Conservation (phyloP, 2,113 vertebrate genomes). For the Isichthys henryi region DNA sequence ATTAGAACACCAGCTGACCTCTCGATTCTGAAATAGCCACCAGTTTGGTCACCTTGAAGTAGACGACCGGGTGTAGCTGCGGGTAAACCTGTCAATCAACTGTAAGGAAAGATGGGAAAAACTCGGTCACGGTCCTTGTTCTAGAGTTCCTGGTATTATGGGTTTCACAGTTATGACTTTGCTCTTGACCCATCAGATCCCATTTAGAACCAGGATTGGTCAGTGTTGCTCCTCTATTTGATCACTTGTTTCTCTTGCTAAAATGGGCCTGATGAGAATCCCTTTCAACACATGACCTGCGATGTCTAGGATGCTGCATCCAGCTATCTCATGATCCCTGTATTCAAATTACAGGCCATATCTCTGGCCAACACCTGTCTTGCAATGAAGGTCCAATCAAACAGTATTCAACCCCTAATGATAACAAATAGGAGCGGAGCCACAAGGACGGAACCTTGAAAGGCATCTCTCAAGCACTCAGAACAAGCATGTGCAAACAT, state of each 20-base stretch:
- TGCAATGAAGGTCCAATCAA: not conserved
- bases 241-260: not conserved
- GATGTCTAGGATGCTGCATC: not conserved
- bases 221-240: not conserved
- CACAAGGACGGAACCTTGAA: not conserved
- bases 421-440: not conserved
- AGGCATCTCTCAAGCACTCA: not conserved
- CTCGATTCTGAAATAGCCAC: not conserved
- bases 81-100: not conserved
- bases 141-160: not conserved
- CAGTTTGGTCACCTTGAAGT: not conserved
- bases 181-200: not conserved
- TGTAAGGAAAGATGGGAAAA: not conserved
- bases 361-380: not conserved
- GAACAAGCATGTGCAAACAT: not conserved
- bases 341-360: not conserved
- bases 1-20: not conserved
- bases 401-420: not conserved
- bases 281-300: not conserved
- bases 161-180: not conserved
- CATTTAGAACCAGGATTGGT: not conserved
- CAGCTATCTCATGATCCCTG: not conserved
- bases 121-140: not conserved
- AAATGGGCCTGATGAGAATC: not conserved
- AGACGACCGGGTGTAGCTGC: not conserved